These are phyloP conservation scores for Odocoileus hemionus DNA, from an alignment of 2,113 vertebrate species.

Conservation along the genomic window DNA sequence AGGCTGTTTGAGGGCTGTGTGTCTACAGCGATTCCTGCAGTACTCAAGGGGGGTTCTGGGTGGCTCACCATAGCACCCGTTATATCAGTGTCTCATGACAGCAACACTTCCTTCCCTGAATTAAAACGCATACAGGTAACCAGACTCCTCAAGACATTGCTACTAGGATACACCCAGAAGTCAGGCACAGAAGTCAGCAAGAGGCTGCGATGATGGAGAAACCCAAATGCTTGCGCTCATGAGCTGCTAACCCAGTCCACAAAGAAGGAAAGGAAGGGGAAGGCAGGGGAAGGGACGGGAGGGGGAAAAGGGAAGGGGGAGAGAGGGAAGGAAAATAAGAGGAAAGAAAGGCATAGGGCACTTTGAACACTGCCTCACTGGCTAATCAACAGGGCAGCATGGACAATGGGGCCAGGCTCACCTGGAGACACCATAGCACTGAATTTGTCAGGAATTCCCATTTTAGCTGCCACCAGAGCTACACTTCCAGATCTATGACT, in stretches of 20 bases:
- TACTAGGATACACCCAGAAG: background rate
- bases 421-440: background rate
- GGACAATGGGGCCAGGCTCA: background rate
- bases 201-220: background rate
- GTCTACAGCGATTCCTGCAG: background rate
- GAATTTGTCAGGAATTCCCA: background rate
- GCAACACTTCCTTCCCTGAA: background rate
- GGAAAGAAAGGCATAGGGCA: background rate
- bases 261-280: background rate
- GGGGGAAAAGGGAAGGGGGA: background rate
- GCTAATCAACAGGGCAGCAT: background rate
- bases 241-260: background rate
- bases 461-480: background rate
- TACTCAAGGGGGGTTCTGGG: background rate
- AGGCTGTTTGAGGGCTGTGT: background rate
- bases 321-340: background rate
- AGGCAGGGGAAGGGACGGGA: too few relatives aligned
- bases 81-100: background rate
- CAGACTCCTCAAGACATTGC: background rate
- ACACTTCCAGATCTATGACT: background rate
- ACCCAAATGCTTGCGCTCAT: too few relatives aligned
- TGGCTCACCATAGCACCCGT: fast-evolving
- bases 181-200: background rate
- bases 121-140: background rate
- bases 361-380: background rate